A percentile compares a stretch with the other conserved stretches of the same genome.
phyloP scores from a whole-genome alignment of 1,140 invertebrate species.

The Sarcophaga peregrina region DNA sequence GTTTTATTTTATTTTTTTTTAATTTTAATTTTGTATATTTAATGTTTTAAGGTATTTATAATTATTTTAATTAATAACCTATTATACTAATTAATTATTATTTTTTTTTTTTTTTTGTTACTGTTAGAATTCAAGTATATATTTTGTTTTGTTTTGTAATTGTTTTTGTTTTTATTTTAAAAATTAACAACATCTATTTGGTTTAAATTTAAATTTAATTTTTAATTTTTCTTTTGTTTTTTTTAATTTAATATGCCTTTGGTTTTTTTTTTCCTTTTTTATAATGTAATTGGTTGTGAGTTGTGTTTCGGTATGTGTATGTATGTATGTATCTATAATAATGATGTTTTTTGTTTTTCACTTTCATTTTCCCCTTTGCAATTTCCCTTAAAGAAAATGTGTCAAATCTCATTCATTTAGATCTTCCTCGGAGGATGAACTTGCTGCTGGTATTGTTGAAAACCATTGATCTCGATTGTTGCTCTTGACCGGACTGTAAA shows the following conservation, averaged over 20 bases:
- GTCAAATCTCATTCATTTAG: conserved; percentile 66
- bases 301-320: conserved; percentile 12
- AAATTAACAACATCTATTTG: conserved; percentile 15
- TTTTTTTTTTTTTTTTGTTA: not conserved
- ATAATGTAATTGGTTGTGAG: not conserved
- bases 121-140: not conserved
- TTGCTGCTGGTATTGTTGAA: conserved; percentile 73
- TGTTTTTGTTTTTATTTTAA: not conserved
- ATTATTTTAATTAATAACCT: conserved; percentile 11
- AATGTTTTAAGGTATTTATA: not conserved
- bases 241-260: not conserved
- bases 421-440: conserved; percentile 67
- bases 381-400: conserved; percentile 63
- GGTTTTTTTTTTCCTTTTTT: not conserved
- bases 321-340: not conserved
- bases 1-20: not conserved
- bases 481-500: conserved; percentile 67
- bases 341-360: not conserved
- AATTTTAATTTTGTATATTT: not conserved
- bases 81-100: not conserved
- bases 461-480: conserved; percentile 74
- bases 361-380: conserved; percentile 23
- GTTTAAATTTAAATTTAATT: not conserved
- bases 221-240: not conserved
- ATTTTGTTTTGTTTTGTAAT: not conserved